Conservation (phyloP, 2,113 vertebrate genomes). For the Dipodomys stephensi region DNA sequence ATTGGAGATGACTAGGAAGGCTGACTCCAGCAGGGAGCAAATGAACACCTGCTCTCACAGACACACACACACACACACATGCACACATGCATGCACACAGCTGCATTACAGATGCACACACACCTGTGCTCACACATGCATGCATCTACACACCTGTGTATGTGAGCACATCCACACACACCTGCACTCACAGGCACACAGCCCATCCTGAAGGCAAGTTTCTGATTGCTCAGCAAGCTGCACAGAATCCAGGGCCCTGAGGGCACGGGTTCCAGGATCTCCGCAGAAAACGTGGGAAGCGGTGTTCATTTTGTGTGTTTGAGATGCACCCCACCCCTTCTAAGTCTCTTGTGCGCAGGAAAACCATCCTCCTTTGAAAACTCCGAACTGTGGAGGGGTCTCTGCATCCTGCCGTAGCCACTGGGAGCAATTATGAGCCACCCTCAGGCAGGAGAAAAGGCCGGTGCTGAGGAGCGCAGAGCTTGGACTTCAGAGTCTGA, state of each 20-base stretch:
- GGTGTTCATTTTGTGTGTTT: not conserved
- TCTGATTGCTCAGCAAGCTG: not conserved
- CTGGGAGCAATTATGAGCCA: not conserved
- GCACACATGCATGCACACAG: too few species aligned
- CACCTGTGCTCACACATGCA: not conserved
- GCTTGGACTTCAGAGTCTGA: not conserved
- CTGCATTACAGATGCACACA: not conserved
- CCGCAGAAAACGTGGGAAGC: not conserved
- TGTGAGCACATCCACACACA: not conserved
- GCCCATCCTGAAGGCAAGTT: not conserved
- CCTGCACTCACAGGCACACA: fast-evolving
- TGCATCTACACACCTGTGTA: not conserved
- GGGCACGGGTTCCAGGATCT: not conserved
- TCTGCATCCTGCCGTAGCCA: not conserved
- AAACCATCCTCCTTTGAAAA: not conserved
- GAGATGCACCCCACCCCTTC: not conserved
- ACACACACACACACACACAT: too few species aligned
- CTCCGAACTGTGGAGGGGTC: too few species aligned
- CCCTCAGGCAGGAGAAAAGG: not conserved
- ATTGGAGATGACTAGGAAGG: not conserved
- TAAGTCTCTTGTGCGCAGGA: too few species aligned
- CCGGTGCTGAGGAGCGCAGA: too few species aligned
- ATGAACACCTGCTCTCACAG: not conserved
- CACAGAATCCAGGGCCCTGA: not conserved
- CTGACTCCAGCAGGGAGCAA: not conserved